phyloP scores from a whole-genome alignment of 2,797 vertebrate species.

The Glyptemys insculpta region DNA sequence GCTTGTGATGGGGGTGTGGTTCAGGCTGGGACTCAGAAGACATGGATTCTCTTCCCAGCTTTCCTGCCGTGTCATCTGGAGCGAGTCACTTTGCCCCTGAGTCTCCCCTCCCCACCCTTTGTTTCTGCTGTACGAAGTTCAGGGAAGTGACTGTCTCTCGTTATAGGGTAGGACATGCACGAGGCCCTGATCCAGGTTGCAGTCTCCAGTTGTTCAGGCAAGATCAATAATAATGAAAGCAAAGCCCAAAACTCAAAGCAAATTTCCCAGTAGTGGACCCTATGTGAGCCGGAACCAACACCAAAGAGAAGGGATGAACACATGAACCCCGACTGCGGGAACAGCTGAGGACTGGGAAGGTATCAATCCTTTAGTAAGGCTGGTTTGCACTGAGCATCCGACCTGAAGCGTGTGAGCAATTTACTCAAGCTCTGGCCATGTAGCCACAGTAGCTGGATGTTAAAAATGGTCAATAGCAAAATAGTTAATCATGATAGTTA shows the following conservation, averaged over 20 bases:
- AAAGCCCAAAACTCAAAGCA: not conserved
- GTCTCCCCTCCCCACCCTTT: too few relatives aligned
- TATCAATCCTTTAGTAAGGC: not conserved
- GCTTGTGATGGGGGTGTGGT: fast-evolving
- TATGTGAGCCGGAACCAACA: not conserved
- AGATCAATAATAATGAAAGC: not conserved
- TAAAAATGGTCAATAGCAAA: not conserved
- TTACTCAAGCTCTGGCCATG: not conserved
- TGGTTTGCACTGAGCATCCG: not conserved
- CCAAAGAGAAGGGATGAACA: not conserved
- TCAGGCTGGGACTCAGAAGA: fast-evolving
- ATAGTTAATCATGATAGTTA: not conserved
- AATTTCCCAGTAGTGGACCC: not conserved
- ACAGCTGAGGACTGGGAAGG: not conserved
- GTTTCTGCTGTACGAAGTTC: fast-evolving
- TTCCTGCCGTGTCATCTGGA: not conserved
- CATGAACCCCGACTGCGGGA: not conserved
- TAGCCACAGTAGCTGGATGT: fast-evolving
- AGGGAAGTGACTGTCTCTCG: not conserved
- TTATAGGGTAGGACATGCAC: not conserved
- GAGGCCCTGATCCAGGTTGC: not conserved
- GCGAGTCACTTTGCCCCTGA: not conserved
- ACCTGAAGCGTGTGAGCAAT: not conserved
- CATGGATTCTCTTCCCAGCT: not conserved
- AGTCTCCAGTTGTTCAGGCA: not conserved